Base-by-base conservation (phyloP, 1,140 invertebrate genomes). In the Steinernema feltiae region DNA sequence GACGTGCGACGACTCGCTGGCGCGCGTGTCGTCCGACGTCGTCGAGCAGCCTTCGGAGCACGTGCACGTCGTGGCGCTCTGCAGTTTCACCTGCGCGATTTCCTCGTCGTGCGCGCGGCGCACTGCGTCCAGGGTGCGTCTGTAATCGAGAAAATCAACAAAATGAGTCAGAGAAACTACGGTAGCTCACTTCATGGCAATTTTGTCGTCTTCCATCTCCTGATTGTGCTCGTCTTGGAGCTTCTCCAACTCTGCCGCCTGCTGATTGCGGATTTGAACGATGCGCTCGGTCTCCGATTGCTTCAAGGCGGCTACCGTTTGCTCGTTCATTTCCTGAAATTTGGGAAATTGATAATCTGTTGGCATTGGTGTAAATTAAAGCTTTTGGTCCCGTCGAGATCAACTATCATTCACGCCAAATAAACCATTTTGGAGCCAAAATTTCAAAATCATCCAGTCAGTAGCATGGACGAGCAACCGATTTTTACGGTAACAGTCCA, bases 101-200 rank as follows among this genome's bases (percentile, higher is more conserved):
- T 96, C 93, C 78, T 91, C 92, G 87, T 95, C 92, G 86, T 96
- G 94, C 0, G 93, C 93, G 87, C 95, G 94, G 48, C 93, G 90
- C 91, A 96, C 94, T 1, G 93, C 93, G 87, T 96, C 94, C 72
- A 96, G 87, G 18, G 94, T 93, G 30, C 85, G 30, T 72, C 81
- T 74, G 31, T 79, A 78, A n/a, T 30, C 32, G n/a, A n/a, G n/a
- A n/a, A n/a, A n/a, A n/a, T n/a, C n/a, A n/a, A n/a, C n/a, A n/a
- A n/a, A n/a, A n/a, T n/a, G n/a, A n/a, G n/a, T n/a, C n/a, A n/a
- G n/a, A n/a, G n/a, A n/a, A n/a, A n/a, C n/a, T n/a, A 41, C 18
- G 7, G 18, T 76, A 69, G 77, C 78, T 32, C 24, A 82, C 81
- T 74, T 82, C 18, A 84, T 85, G 12, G 82, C 84, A 30, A 80